These are phyloP conservation scores for Cromileptes altivelis DNA, from an alignment of 2,113 vertebrate species.

Conservation along the genomic window DNA sequence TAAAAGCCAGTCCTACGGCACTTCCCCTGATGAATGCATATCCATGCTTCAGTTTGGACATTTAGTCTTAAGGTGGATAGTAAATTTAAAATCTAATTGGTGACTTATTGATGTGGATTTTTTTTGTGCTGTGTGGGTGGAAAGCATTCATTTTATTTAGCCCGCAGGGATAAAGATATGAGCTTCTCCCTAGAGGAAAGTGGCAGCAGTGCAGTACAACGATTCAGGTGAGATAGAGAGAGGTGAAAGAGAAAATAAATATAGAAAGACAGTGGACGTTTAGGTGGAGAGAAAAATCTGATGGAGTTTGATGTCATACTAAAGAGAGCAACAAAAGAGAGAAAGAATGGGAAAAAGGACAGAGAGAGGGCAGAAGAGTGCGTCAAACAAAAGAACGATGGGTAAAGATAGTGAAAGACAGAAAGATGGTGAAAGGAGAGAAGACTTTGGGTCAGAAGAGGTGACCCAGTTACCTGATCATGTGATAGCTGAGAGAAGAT, in stretches of 20 bases:
- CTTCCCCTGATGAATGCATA: conserved; percentile 51
- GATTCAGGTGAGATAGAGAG: conserved; percentile 50
- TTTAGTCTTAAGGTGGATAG: conserved; percentile 17
- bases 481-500: conserved; percentile 99
- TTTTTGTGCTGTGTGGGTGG: conserved; percentile 43
- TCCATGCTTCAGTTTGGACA: conserved; percentile 33
- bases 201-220: conserved; percentile 46
- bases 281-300: conserved; percentile 6
- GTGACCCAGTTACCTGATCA: conserved; percentile 98
- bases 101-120: background rate
- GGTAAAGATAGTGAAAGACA: conserved; percentile 32
- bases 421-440: conserved; percentile 57
- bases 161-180: conserved; percentile 9
- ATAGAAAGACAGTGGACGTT: background rate
- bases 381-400: conserved; percentile 13
- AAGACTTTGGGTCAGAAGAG: conserved; percentile 83
- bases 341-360: background rate
- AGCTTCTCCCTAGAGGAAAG: conserved; percentile 20
- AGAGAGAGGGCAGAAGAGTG: conserved; percentile 5
- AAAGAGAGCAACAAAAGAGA: conserved; percentile 1
- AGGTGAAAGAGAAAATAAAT: conserved; percentile 22
- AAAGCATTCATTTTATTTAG: conserved; percentile 20
- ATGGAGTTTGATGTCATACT: conserved; percentile 28
- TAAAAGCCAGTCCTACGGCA: conserved; percentile 24
- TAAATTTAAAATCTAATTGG: conserved; percentile 28